Evolutionary conservation across 2,888 invertebrate genomes (phyloP), one percentile per base, ranked within the genome.

Genomic region (Malthinus flaveolus): DNA sequence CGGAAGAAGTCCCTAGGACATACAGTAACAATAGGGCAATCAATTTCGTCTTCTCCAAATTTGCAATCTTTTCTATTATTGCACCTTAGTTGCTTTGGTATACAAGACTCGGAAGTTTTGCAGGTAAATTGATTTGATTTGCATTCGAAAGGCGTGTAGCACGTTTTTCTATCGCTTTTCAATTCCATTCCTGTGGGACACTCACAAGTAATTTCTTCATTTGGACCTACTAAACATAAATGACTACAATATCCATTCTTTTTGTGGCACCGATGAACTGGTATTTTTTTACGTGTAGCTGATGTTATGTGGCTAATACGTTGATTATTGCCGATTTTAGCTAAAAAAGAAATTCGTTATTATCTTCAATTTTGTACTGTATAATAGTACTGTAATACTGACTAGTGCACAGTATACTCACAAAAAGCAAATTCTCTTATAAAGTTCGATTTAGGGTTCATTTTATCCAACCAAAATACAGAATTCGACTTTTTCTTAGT

Each of bases 241-340:
- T 91, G 88, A 1, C 88, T 87, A 69, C 93, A 93, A 1, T 85
- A 84, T 35, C 86, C 86, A 60, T 86, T 85, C 32, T 79, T 78
- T 7, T 68, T 68, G 31, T 80, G 80, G 68, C 92, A 92, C 0
- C 82, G 81, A 75, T 88, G 88, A 49, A 71, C 66, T 53, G 71
- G 53, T 6, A 47, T 71, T 67, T 45, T 62, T 34, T 77, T 75
- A 0, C 80, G 80, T 44, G 78, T 75, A 61, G 83, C 79, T 1
- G 85, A 79, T 62, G 82, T 78, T 9, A 87, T 71, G 32, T 82
- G 82, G 78, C 83, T 67, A 6, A 76, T 77, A 15, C 74, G 70
- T n/a, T 68, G 37, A 12, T 73, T 67, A 2, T n/a, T 4, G n/a
- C 23, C 15, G 6, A 42, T 42, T 15, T 42, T 23, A 15, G 13